Percentiles rank a stretch among this genome's conserved stretches.
These are phyloP conservation scores for Pristionchus exspectatus DNA, from an alignment of 2,888 invertebrate species.

Conservation along the genomic window DNA sequence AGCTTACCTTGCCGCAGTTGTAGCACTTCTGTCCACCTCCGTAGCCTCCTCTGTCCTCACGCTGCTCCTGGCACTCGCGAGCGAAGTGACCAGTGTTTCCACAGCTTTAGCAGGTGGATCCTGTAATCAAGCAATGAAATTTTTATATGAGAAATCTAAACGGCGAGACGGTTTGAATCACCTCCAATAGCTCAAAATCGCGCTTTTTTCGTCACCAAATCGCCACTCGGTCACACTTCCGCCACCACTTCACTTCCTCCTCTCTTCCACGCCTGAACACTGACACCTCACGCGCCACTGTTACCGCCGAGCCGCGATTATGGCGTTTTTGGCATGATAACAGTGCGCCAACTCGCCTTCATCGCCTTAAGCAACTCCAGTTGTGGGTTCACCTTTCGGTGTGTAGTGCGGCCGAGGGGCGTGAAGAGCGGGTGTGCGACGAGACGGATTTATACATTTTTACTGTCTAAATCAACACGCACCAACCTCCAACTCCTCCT, in stretches of 20 bases:
- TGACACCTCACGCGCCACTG: constrained; percentile 33
- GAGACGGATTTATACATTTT: background rate
- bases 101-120: too few species aligned
- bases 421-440: constrained; percentile 5
- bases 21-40: too few species aligned
- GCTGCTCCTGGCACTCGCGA: too few species aligned
- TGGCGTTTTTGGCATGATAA: background rate
- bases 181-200: too few species aligned
- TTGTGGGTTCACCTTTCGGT: constrained; percentile 44
- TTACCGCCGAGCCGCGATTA: constrained; percentile 43
- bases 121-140: too few species aligned
- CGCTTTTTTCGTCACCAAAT: constrained; percentile 10
- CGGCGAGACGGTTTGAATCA: too few species aligned
- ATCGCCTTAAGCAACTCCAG: constrained; percentile 29
- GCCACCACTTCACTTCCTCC: constrained; percentile 36
- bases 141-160: too few species aligned
- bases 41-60: too few species aligned
- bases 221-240: constrained; percentile 35
- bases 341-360: constrained; percentile 50
- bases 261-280: constrained; percentile 44
- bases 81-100: too few species aligned
- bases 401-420: background rate
- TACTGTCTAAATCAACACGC: too few species aligned
- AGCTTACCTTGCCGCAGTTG: too few species aligned
- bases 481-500: too few species aligned